These are phyloP conservation scores for Sitta europaea DNA, from an alignment of 2,113 vertebrate genomes.

Conservation along the genomic window DNA sequence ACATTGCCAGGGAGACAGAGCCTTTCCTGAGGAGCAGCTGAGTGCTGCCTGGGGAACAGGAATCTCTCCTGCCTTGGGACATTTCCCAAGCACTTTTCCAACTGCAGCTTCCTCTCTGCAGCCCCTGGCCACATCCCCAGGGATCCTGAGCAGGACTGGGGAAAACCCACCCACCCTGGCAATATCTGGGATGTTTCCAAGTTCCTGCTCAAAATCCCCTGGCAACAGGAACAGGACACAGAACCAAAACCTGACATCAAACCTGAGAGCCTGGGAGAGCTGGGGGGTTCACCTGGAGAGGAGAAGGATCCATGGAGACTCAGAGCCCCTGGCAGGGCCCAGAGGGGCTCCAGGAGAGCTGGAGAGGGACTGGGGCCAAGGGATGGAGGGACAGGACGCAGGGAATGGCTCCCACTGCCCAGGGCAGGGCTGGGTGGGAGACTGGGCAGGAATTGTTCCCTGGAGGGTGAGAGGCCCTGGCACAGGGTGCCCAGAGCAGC, in stretches of 20 bases:
- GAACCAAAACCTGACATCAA: background rate
- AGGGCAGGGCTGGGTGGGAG: rapidly evolving
- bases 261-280: background rate
- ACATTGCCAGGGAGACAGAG: background rate
- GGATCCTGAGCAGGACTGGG: background rate
- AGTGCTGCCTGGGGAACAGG: background rate
- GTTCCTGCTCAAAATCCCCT: background rate
- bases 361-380: background rate
- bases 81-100: background rate
- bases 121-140: background rate
- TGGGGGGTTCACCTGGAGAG: background rate
- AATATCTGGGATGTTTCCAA: background rate
- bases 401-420: background rate
- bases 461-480: background rate
- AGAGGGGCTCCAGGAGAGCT: background rate
- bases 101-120: background rate
- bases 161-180: background rate
- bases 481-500: background rate
- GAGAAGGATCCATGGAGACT: background rate
- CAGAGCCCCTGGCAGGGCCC: rapidly evolving
- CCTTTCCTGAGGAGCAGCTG: background rate
- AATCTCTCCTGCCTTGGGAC: background rate
- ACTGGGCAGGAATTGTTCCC: background rate
- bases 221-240: rapidly evolving
- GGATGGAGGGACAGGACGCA: background rate